Percentiles rank a stretch among this genome's conserved stretches.
Evolutionary conservation across 2,113 vertebrate species (phyloP).

Genomic region (Perognathus longimembris): DNA sequence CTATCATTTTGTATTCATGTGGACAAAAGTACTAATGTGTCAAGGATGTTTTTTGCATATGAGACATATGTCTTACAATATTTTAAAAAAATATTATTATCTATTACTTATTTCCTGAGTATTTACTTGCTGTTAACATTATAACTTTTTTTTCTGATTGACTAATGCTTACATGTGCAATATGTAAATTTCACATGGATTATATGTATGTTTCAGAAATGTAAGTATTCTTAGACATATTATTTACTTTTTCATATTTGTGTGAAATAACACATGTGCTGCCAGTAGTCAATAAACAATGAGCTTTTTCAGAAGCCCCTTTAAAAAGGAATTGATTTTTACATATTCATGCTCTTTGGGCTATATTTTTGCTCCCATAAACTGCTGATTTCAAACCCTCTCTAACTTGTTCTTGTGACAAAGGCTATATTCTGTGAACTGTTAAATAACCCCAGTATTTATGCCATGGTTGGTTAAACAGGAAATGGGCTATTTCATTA

Average conservation of each 20-base stretch:
- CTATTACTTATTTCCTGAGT: background rate
- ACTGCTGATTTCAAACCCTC: constrained; percentile 78
- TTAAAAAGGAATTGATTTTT: constrained; percentile 53
- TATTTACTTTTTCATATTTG: constrained; percentile 20
- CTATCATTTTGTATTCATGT: background rate
- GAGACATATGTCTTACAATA: background rate
- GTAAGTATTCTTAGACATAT: background rate
- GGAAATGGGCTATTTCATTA: constrained; percentile 83
- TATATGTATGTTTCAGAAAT: constrained; percentile 2
- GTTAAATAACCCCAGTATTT: constrained; percentile 86
- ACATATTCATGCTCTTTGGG: constrained; percentile 64
- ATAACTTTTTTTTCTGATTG: background rate
- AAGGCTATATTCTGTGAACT: constrained; percentile 79
- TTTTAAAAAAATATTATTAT: constrained; percentile 34
- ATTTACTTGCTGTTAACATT: constrained; percentile 7
- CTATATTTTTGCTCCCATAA: constrained; percentile 42
- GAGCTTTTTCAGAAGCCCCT: constrained; percentile 37
- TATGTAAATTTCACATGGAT: background rate
- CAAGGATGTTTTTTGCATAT: background rate
- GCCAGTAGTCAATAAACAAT: constrained; percentile 18
- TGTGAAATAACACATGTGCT: background rate
- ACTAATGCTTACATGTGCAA: background rate
- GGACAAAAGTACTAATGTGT: background rate
- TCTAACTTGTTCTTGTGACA: constrained; percentile 73
- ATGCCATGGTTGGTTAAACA: constrained; percentile 83